phyloP scores from a whole-genome alignment of 2,113 vertebrate species.

The Suncus etruscus region DNA sequence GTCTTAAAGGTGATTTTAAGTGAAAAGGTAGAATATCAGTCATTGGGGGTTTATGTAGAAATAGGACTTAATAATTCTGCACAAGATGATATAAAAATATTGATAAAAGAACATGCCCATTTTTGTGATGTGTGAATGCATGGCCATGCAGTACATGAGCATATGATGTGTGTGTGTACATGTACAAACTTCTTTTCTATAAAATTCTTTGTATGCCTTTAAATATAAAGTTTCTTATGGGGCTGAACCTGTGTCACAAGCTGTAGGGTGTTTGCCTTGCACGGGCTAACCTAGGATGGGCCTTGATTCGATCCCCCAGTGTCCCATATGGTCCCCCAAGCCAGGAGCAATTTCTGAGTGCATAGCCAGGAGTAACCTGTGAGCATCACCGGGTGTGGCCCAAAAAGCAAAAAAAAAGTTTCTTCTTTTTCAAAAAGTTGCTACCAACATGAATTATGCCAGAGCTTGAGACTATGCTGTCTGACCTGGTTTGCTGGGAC shows the following conservation, averaged over 20 bases:
- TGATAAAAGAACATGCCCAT: not conserved
- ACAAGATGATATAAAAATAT: not conserved
- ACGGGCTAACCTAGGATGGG: too few relatives aligned
- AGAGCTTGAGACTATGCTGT: not conserved
- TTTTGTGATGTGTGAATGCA: not conserved
- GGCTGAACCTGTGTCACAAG: too few relatives aligned
- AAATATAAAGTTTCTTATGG: too few relatives aligned
- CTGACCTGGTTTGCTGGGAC: constrained; percentile 11
- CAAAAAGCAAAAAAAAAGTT: too few relatives aligned
- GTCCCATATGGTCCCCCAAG: too few relatives aligned
- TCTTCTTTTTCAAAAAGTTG: not conserved
- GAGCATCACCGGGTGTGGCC: too few relatives aligned
- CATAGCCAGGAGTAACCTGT: too few relatives aligned
- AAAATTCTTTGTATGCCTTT: not conserved
- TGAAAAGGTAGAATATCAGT: constrained; percentile 11
- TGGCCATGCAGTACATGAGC: not conserved
- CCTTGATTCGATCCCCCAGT: too few relatives aligned
- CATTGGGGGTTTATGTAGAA: not conserved
- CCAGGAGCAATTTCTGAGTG: too few relatives aligned
- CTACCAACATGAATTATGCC: not conserved
- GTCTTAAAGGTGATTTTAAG: not conserved
- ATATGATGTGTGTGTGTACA: not conserved
- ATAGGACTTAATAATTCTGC: constrained; percentile 3
- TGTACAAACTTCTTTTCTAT: not conserved
- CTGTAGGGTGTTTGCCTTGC: too few relatives aligned